Base-by-base conservation (phyloP, 1,140 invertebrate species). In the Holcopasites calliopsidis region DNA sequence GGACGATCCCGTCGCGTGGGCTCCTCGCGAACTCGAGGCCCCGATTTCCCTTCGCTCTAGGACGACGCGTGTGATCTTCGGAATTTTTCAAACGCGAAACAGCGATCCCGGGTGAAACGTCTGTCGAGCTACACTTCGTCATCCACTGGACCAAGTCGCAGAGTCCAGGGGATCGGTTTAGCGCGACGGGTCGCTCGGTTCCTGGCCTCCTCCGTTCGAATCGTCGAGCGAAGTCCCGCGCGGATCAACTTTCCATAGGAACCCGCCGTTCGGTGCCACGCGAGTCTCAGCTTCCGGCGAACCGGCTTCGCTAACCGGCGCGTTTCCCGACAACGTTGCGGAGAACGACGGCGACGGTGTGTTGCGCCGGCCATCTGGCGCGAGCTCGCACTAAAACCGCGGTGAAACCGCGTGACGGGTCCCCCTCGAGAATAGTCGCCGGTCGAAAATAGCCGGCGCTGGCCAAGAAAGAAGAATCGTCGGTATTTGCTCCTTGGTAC, bases 391-490 rank as follows among this genome's bases (percentile, higher is more conserved):
- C 88, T 89, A 88, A 87, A 86, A 87, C 76, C 83, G 75, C 78
- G 75, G 87, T 83, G 82, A 88, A 88, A 90, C 87, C 77, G 89
- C 85, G 85, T 88, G 86, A 90, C 86, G 86, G 86, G 82, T 85
- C 85, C 86, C 86, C 88, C 87, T 89, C 90, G 89, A 90, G 90
- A 91, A 91, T 91, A 91, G 89, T 88, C 87, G 74, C 65, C 82
- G 86, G 86, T 90, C 88, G 64, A 89, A 91, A 92, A 92, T 92
- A 92, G 88, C 87, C 80, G 74, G 57, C 83, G 74, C 83, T 83
- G 85, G 74, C 83, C 85, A 88, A 87, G 85, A 85, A 86, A 84
- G 84, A 89, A 88, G 85, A 86, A 87, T 88, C 83, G 84, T 84
- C 73, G 81, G 82, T 52, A 84, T 84, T 83, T 42, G 77, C 82